phyloP scores from a whole-genome alignment of 1,140 invertebrate genomes.

The Zaprionus camerounensis region DNA sequence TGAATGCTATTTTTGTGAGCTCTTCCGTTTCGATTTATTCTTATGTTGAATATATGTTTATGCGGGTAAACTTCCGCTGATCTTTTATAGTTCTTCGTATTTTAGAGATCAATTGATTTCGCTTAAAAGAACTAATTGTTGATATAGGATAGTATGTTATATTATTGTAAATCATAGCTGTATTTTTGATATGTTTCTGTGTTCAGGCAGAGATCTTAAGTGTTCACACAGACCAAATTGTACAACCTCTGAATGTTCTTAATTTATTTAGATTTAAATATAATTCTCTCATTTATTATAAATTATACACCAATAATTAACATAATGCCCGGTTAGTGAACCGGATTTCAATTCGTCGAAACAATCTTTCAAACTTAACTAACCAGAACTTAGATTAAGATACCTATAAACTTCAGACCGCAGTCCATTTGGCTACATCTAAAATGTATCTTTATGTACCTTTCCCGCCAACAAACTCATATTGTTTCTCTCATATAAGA shows the following conservation, averaged over 20 bases:
- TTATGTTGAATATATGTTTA: neutral
- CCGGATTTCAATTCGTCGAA: neutral
- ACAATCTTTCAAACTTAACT: neutral
- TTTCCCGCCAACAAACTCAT: neutral
- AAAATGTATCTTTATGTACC: slow-evolving; percentile 12
- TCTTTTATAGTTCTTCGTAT: neutral
- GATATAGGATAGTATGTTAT: neutral
- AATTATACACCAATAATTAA: neutral
- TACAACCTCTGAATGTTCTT: no score
- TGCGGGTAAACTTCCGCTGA: neutral
- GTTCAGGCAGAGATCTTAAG: no score
- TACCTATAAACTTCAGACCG: neutral
- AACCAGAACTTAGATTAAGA: slow-evolving; percentile 8
- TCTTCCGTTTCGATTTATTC: slow-evolving; percentile 32
- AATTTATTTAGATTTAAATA: no score
- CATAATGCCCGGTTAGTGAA: neutral
- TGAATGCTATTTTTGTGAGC: slow-evolving; percentile 27
- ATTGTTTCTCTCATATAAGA: slow-evolving; percentile 26
- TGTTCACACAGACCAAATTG: no score
- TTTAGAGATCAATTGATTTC: neutral
- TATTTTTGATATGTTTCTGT: no score
- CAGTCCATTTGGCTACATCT: neutral
- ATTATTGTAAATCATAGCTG: no score
- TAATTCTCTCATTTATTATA: no score
- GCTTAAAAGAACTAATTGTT: neutral